These are phyloP conservation scores for Agelas oroides DNA, from an alignment of 37 sponge, comb jelly and placozoan genomes.

Conservation along the genomic window DNA sequence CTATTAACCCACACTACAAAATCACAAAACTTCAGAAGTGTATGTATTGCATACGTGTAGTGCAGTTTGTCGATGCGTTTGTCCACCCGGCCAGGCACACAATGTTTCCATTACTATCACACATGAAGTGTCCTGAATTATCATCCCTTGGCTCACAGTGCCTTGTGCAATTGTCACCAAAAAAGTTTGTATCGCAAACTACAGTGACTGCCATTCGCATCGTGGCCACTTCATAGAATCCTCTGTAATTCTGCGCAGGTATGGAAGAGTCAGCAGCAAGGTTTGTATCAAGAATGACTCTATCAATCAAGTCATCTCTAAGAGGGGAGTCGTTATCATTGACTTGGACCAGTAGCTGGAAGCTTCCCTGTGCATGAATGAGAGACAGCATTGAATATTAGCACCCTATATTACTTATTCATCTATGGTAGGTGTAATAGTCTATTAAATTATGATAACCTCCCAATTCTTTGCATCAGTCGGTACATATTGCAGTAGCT, in stretches of 20 bases:
- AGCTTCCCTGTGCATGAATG: neutral
- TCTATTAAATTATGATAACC: too few relatives aligned
- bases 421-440: too few relatives aligned
- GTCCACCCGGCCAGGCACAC: conserved; percentile 49
- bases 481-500: too few relatives aligned
- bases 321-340: conserved; percentile 31
- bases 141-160: conserved; percentile 34
- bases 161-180: conserved; percentile 38
- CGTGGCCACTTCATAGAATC: neutral
- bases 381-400: too few relatives aligned
- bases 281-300: neutral
- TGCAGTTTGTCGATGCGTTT: conserved; percentile 23
- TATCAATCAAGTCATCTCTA: conserved; percentile 57
- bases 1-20: too few relatives aligned
- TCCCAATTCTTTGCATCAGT: too few relatives aligned
- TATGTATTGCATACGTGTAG: conserved; percentile 62
- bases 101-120: conserved; percentile 43
- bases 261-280: conserved; percentile 4
- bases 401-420: too few relatives aligned
- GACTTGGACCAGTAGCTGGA: conserved; percentile 43
- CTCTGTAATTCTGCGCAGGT: neutral
- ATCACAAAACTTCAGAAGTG: too few relatives aligned
- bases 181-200: conserved; percentile 55
- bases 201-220: conserved; percentile 4
- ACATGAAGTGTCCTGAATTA: conserved; percentile 57